phyloP scores from a whole-genome alignment of 2,888 invertebrate genomes.

The Melieria picta region DNA sequence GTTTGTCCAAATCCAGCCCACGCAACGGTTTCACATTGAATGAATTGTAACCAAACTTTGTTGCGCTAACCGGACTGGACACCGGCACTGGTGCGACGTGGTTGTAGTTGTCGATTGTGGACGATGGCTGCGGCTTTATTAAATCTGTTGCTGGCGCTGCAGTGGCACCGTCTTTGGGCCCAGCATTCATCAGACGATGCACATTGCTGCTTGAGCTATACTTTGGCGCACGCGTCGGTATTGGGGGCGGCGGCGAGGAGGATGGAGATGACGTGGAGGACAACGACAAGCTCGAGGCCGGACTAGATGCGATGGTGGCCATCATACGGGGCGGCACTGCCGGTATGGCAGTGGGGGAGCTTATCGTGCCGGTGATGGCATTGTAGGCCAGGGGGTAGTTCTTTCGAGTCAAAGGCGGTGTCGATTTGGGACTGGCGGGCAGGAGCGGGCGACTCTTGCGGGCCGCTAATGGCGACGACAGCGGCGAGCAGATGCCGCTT shows the following conservation, averaged over 20 bases:
- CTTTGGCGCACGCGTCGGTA: slow-evolving; percentile 62
- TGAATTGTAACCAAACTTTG: neutral
- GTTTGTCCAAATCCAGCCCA: slow-evolving; percentile 53
- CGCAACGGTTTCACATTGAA: neutral
- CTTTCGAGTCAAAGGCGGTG: slow-evolving; percentile 56
- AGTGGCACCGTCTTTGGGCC: slow-evolving; percentile 30
- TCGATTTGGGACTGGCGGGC: slow-evolving; percentile 58
- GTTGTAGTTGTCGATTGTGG: neutral
- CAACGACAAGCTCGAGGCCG: slow-evolving; percentile 60
- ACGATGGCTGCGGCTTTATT: neutral
- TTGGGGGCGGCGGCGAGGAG: slow-evolving; percentile 60
- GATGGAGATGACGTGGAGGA: slow-evolving; percentile 63
- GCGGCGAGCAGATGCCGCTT: slow-evolving; percentile 54
- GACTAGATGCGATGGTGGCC: slow-evolving; percentile 55
- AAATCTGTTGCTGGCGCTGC: neutral
- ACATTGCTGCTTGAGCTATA: slow-evolving; percentile 44
- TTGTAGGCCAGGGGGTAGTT: slow-evolving; percentile 56
- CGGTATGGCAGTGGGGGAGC: slow-evolving; percentile 52
- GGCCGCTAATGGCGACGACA: slow-evolving; percentile 55
- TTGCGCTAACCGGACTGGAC: slow-evolving; percentile 4
- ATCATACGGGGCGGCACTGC: slow-evolving; percentile 55
- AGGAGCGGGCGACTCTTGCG: slow-evolving; percentile 54
- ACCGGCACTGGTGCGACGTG: neutral
- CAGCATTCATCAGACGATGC: slow-evolving; percentile 44
- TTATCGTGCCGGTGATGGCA: slow-evolving; percentile 42